Conservation (phyloP, 1,140 invertebrate species). For the Hylaeus volcanicus region DNA sequence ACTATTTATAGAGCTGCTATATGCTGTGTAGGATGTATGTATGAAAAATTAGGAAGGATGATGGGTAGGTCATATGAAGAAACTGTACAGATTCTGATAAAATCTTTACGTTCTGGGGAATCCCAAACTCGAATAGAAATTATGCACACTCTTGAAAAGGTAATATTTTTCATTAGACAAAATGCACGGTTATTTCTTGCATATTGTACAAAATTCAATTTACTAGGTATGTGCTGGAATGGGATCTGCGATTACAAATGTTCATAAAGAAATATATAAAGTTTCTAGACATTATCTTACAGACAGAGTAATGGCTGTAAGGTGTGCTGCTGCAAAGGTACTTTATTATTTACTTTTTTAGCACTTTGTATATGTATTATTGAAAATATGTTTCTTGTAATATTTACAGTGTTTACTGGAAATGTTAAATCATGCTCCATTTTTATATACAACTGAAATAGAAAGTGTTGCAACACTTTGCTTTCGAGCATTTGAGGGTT, state of each 20-base stretch:
- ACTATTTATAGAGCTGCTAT: constrained; percentile 92
- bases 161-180: constrained; percentile 63
- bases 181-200: constrained; percentile 31
- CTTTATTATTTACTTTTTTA: constrained; percentile 31
- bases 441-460: constrained; percentile 93
- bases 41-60: constrained; percentile 98
- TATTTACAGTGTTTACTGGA: constrained; percentile 89
- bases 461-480: constrained; percentile 94
- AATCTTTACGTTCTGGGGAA: constrained; percentile 95
- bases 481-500: constrained; percentile 95
- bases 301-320: constrained; percentile 94
- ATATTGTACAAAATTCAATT: constrained; percentile 35
- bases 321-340: constrained; percentile 92
- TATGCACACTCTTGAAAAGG: constrained; percentile 97
- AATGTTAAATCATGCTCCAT: constrained; percentile 93
- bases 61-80: constrained; percentile 99
- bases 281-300: constrained; percentile 91
- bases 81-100: constrained; percentile 95
- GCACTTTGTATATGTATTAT: not conserved
- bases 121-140: constrained; percentile 98
- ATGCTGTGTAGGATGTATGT: constrained; percentile 97
- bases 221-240: constrained; percentile 89
- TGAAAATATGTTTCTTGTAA: constrained; percentile 6
- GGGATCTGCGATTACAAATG: constrained; percentile 91
- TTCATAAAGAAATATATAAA: constrained; percentile 97